Evolutionary conservation across 2,797 vertebrate genomes (phyloP).

Genomic region (Rhynchonycteris naso): DNA sequence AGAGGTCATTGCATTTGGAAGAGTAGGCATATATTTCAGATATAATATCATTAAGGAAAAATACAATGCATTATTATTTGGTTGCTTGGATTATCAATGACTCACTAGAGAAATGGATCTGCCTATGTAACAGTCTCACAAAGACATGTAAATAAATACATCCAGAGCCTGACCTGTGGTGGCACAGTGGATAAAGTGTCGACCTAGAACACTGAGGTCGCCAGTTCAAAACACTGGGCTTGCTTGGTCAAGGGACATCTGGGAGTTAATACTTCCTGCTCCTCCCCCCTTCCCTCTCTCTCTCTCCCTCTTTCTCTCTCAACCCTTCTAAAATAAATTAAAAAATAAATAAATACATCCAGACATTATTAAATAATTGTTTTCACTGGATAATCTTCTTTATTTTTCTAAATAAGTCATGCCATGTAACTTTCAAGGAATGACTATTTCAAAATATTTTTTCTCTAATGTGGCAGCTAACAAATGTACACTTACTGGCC

Average conservation of each 20-base stretch:
- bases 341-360: neutral
- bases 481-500: neutral
- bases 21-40: neutral
- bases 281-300: no score
- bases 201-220: no score
- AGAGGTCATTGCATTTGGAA: neutral
- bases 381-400: neutral
- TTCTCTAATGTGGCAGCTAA: neutral
- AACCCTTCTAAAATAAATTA: no score
- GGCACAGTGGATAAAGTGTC: no score
- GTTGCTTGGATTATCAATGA: constrained; percentile 8
- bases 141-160: neutral
- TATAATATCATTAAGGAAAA: constrained; percentile 33
- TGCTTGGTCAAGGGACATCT: no score
- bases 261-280: no score
- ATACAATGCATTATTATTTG: neutral
- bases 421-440: constrained; percentile 9
- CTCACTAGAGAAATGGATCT: constrained; percentile 8
- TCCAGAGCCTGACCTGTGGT: no score
- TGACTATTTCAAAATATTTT: constrained; percentile 9
- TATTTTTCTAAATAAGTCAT: constrained; percentile 46
- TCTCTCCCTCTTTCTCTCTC: no score
- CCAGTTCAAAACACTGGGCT: no score
- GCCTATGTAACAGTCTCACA: neutral
- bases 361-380: neutral